Evolutionary conservation across 2,888 invertebrate species (phyloP), one percentile per base, ranked within the genome.

Genomic region (Sepioteuthis lessoniana): DNA sequence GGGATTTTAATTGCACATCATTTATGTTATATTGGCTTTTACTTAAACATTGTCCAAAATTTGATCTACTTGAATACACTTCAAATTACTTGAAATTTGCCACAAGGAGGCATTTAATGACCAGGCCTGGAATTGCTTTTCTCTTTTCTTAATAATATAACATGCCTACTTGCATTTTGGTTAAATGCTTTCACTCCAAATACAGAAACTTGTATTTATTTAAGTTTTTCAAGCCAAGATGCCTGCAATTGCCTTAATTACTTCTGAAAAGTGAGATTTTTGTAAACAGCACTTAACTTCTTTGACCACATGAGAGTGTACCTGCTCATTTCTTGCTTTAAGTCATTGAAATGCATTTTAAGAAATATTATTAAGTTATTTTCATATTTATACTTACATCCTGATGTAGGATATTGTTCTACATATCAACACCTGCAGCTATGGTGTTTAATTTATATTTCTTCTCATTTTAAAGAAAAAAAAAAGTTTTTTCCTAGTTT

Each of bases 1-100:
- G 76, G 76, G 76, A 76, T 76, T 76, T 76, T n/a, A n/a, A 76
- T 76, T 76, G n/a, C 76, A n/a, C 76, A 76, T 76, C 76, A 76
- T n/a, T 76, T 76, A 25, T 35, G n/a, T 35, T 76, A 76, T 76
- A n/a, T 76, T 76, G 76, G 76, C 76, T 76, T 76, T 76, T 76
- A 76, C 76, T 76, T 76, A 35, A 16, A 35, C 76, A n/a, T 76
- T 76, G n/a, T 76, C 76, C 76, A 16, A n/a, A 76, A 35, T 76
- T 76, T 76, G n/a, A 76, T 76, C 76, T n/a, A 76, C 76, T 76
- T 76, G 76, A 76, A 76, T 76, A 76, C 76, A 76, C 76, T 35
- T 76, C 76, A n/a, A 76, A 76, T 76, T 76, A 76, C 76, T 76
- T 76, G 76, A 76, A 76, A 76, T 76, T 76, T 76, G 76, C 76